Evolutionary conservation across 2,113 vertebrate genomes (phyloP), one percentile per base, ranked within the genome.

Genomic region (Ictalurus punctatus): DNA sequence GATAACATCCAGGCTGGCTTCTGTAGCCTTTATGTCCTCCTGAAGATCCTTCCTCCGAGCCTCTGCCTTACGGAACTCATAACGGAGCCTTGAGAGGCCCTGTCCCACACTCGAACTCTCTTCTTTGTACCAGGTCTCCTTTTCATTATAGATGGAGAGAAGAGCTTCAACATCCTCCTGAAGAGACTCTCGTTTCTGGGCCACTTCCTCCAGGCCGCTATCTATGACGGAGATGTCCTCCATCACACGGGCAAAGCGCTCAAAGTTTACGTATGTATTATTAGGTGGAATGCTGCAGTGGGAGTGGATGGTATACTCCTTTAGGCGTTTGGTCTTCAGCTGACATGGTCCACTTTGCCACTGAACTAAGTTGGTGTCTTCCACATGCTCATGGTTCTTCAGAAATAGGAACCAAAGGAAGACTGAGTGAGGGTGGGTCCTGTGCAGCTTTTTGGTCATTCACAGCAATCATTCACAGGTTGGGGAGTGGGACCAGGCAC

Each of bases 121-220:
- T 59, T 97, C 96, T 91, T 96, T 96, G 93, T 97, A 98, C 97
- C 97, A 96, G 59, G 96, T 93, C 91, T 97, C 97, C 85, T 98
- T 98, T 90, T 97, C 95, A 0, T 95, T 95, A 90, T 96, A 98
- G 92, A 97, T 96, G 87, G 97, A 96, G 63, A 97, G 92, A 92
- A 99, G 93, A 14, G 96, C 94, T 27, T 98, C 97, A 27, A 97
- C 91, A 23, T 98, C 97, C 0, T 95, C 96, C 91, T 97, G 97
- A 74, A 99, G 73, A 81, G 94, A 93, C n/a, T 93, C 92, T 0
- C 93, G 95, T 73, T 94, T 92, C 0, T 85, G 94, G 0, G 94
- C 91, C 88, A 98, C 92, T 71, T 93, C 83, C 7, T 91, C 88
- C 71, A 96, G 94, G 30, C 93, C 92, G 0, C 16, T 91, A 86